Percentiles rank a stretch among this genome's conserved stretches.
phyloP scores from a whole-genome alignment of 2,888 invertebrate species.

The Drosophila engyochracea region DNA sequence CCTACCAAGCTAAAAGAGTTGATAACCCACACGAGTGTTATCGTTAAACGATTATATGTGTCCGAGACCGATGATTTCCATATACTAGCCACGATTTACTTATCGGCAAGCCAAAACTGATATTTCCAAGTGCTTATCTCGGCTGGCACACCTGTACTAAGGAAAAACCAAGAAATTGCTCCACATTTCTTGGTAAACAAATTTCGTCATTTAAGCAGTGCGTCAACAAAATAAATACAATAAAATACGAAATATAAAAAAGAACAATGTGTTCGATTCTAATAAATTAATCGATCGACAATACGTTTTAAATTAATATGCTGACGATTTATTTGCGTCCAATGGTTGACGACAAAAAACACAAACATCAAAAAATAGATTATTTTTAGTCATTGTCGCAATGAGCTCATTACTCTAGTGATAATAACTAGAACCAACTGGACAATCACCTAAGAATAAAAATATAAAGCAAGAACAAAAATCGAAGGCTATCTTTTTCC shows the following conservation, averaged over 20 bases:
- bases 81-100: slow-evolving; percentile 52
- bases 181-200: slow-evolving; percentile 49
- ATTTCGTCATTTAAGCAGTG: slow-evolving; percentile 61
- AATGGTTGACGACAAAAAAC: slow-evolving; percentile 63
- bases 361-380: slow-evolving; percentile 11
- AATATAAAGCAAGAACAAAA: background rate
- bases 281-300: slow-evolving; percentile 68
- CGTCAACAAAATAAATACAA: background rate
- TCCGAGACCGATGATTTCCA: slow-evolving; percentile 64
- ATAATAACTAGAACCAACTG: slow-evolving; percentile 24
- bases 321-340: slow-evolving; percentile 40
- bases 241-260: background rate
- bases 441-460: background rate
- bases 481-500: slow-evolving; percentile 21
- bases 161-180: slow-evolving; percentile 9
- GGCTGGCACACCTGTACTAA: slow-evolving; percentile 39
- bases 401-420: slow-evolving; percentile 69
- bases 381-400: slow-evolving; percentile 67
- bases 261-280: slow-evolving; percentile 45
- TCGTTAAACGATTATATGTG: slow-evolving; percentile 43
- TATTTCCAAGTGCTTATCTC: slow-evolving; percentile 35
- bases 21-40: background rate
- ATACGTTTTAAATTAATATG: slow-evolving; percentile 75
- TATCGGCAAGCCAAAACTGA: slow-evolving; percentile 31
- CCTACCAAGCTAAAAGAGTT: background rate